Evolutionary conservation across 2,888 invertebrate genomes (phyloP).

Genomic region (Schizotus pectinicornis): DNA sequence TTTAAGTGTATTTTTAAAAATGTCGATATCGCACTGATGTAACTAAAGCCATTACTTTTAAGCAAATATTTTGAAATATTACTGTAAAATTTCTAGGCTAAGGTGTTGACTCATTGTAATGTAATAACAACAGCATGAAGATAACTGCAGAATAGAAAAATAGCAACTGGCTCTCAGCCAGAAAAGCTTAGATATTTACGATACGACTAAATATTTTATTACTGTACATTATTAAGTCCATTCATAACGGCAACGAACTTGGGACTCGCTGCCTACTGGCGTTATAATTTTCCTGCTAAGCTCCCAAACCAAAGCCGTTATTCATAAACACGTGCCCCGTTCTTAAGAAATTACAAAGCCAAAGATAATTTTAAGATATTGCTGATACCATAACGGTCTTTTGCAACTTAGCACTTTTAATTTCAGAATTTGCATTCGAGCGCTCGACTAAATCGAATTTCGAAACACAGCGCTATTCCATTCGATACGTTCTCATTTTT

Average conservation of each 20-base stretch:
- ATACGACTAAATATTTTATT: too few species aligned
- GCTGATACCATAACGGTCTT: too few species aligned
- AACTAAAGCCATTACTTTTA: slow-evolving; percentile 26
- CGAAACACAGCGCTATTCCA: neutral
- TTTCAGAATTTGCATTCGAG: neutral
- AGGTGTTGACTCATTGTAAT: slow-evolving; percentile 3
- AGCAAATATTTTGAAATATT: slow-evolving; percentile 27
- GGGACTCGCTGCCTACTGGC: too few species aligned
- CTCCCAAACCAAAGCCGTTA: too few species aligned
- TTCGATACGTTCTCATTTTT: slow-evolving; percentile 7
- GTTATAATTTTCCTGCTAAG: too few species aligned
- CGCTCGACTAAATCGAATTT: neutral
- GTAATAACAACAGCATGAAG: slow-evolving; percentile 1
- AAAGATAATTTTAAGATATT: too few species aligned
- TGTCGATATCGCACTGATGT: slow-evolving; percentile 28
- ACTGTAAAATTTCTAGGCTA: slow-evolving; percentile 22
- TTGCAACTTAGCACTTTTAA: neutral
- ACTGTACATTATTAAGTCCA: too few species aligned
- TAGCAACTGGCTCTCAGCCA: too few species aligned
- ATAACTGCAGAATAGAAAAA: neutral
- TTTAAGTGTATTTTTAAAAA: slow-evolving; percentile 29
- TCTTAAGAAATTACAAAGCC: too few species aligned
- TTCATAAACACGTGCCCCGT: too few species aligned
- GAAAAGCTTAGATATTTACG: too few species aligned
- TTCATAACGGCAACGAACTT: too few species aligned